Evolutionary conservation across 2,797 vertebrate species (phyloP).

Genomic region (Hozukius guyotensis): DNA sequence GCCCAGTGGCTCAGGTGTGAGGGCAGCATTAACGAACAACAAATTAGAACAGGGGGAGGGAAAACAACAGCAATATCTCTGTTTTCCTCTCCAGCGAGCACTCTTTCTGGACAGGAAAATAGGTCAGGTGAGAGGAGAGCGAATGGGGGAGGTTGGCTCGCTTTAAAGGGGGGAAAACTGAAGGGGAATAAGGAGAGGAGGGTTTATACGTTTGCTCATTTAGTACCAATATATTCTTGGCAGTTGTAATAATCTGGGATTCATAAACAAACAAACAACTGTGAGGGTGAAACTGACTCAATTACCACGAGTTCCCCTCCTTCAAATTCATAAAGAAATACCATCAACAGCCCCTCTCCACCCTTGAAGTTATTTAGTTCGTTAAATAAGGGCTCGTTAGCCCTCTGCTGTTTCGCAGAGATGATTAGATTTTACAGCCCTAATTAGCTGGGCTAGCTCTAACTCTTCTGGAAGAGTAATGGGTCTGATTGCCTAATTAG

Average conservation of each 20-base stretch:
- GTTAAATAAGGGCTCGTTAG: conserved; percentile 99
- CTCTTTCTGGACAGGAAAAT: conserved; percentile 81
- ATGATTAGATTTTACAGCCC: conserved; percentile 99
- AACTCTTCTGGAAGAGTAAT: conserved; percentile 99
- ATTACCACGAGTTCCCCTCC: conserved; percentile 78
- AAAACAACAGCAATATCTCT: conserved; percentile 75
- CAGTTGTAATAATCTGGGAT: conserved; percentile 81
- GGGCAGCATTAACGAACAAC: conserved; percentile 81
- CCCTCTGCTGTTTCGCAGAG: conserved; percentile 95
- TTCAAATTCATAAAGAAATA: conserved; percentile 84
- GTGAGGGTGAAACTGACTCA: conserved; percentile 81
- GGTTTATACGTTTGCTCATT: conserved; percentile 71
- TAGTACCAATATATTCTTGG: conserved; percentile 78
- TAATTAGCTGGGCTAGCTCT: conserved; percentile 98
- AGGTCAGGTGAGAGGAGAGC: conserved; percentile 80
- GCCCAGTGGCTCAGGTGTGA: conserved; percentile 81
- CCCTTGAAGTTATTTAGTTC: conserved; percentile 96
- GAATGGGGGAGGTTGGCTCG: conserved; percentile 17
- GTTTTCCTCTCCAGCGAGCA: conserved; percentile 75
- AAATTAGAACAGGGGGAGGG: conserved; percentile 79
- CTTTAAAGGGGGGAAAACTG: conserved; percentile 28
- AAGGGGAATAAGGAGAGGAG: conserved; percentile 50
- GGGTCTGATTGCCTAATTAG: conserved; percentile 97
- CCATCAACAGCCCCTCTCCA: conserved; percentile 86
- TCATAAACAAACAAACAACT: conserved; percentile 84